A percentile compares a stretch with the other conserved stretches of the same genome.
Conservation (phyloP, 2,888 invertebrate species). For the Ichneumon xanthorius region DNA sequence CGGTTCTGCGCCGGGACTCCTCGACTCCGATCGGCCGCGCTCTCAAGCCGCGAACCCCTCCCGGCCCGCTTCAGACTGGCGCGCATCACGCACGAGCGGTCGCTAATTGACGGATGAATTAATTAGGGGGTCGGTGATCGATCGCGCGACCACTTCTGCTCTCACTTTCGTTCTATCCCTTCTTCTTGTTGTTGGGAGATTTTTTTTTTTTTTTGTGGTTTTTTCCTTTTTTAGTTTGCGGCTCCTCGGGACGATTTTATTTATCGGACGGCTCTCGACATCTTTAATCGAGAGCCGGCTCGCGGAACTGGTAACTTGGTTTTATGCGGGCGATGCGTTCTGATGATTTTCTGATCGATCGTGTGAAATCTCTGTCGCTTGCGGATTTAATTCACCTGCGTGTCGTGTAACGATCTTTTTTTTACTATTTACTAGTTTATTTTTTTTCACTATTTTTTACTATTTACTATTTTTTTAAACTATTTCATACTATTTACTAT, state of each 20-base stretch:
- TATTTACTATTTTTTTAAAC: too few relatives aligned
- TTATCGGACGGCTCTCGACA: conserved; percentile 1
- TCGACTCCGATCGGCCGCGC: conserved; percentile 42
- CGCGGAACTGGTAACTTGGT: background rate
- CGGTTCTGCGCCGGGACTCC: conserved; percentile 52
- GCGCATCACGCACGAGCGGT: conserved; percentile 65
- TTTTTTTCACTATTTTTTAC: too few relatives aligned
- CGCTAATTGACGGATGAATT: conserved; percentile 83
- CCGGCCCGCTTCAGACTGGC: background rate
- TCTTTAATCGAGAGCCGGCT: background rate
- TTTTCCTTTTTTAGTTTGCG: conserved; percentile 2
- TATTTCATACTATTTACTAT: too few relatives aligned
- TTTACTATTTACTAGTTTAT: too few relatives aligned
- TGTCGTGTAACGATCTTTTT: too few relatives aligned
- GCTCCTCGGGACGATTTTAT: conserved; percentile 45
- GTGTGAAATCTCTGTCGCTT: too few relatives aligned
- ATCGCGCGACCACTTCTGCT: conserved; percentile 70
- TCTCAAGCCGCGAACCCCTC: background rate
- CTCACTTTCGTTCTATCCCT: conserved; percentile 35
- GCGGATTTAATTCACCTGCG: too few relatives aligned
- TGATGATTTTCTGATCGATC: too few relatives aligned
- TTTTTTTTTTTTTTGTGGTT: conserved; percentile 7
- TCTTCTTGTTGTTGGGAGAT: background rate
- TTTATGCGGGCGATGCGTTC: background rate
- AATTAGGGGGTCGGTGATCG: conserved; percentile 81